A percentile compares a stretch with the other conserved stretches of the same genome.
These are phyloP conservation scores for Thymelicus lineola DNA, from an alignment of 2,888 invertebrate genomes.

Conservation along the genomic window DNA sequence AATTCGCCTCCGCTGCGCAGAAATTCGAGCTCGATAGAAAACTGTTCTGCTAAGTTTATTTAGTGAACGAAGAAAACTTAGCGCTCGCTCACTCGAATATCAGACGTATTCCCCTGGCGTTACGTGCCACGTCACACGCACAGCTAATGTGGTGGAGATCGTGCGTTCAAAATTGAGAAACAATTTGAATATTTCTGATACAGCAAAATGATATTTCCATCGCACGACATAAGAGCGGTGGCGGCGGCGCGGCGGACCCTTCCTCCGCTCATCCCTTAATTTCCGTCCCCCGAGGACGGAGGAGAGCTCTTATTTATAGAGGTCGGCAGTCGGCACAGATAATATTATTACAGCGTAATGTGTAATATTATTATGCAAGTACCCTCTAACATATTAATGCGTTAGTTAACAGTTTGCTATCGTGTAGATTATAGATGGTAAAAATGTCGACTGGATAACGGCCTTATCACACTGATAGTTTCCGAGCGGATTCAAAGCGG, in stretches of 20 bases:
- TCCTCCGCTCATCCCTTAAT: conserved; percentile 29
- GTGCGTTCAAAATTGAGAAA: conserved; percentile 19
- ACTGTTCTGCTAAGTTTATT: conserved; percentile 13
- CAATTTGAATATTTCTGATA: conserved; percentile 31
- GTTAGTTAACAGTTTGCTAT: too few species aligned
- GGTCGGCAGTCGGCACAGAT: conserved; percentile 19
- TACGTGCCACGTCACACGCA: background rate
- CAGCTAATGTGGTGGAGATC: background rate
- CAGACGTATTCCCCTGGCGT: background rate
- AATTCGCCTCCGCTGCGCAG: background rate
- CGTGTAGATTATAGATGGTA: too few species aligned
- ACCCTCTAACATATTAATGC: too few species aligned
- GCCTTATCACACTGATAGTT: too few species aligned
- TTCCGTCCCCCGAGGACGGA: conserved; percentile 20
- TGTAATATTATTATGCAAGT: conserved; percentile 18
- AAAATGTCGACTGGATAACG: too few species aligned
- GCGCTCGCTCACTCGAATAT: background rate
- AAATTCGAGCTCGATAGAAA: conserved; percentile 5
- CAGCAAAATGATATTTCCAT: conserved; percentile 28
- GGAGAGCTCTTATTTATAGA: conserved; percentile 27
- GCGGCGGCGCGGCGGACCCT: background rate
- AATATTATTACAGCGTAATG: conserved; percentile 6
- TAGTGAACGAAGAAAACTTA: background rate
- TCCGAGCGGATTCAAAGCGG: too few species aligned
- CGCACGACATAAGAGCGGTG: conserved; percentile 17